A percentile compares a stretch with the other conserved stretches of the same genome.
phyloP scores from a whole-genome alignment of 1,140 invertebrate genomes.

The Zaprionus lachaisei region DNA sequence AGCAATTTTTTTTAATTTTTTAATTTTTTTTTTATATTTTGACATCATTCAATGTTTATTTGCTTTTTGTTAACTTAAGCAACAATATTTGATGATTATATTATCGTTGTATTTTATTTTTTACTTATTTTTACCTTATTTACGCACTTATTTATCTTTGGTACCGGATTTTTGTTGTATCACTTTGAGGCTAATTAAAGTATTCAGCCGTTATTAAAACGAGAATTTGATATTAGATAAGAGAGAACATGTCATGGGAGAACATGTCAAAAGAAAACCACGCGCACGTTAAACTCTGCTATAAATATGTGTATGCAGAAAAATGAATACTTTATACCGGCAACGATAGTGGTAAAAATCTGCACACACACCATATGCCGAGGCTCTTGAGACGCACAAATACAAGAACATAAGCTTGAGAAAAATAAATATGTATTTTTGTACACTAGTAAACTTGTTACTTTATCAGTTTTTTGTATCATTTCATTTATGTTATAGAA shows the following conservation, averaged over 20 bases:
- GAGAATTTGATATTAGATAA: not conserved
- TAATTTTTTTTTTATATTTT: not conserved
- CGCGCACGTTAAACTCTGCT: not conserved
- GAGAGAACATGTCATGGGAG: not conserved
- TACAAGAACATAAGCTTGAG: not conserved
- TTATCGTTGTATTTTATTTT: not conserved
- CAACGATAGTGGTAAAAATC: not conserved
- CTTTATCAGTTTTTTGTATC: conserved; percentile 20
- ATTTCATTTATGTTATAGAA: conserved; percentile 11
- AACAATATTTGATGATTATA: not conserved
- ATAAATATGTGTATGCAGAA: not conserved
- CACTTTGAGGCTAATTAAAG: not conserved
- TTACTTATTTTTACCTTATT: not conserved
- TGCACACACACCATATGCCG: conserved; percentile 2
- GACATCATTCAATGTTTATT: not conserved
- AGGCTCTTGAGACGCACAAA: not conserved
- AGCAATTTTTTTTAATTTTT: not conserved
- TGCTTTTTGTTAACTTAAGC: not conserved
- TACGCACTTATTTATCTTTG: not conserved
- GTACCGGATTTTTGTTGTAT: not conserved
- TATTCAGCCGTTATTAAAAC: not conserved
- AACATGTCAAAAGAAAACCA: not conserved
- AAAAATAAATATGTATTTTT: conserved; percentile 25
- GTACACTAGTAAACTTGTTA: conserved; percentile 21
- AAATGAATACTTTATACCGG: not conserved